Conservation (phyloP, 1,140 invertebrate genomes). For the Drosophila busckii region DNA sequence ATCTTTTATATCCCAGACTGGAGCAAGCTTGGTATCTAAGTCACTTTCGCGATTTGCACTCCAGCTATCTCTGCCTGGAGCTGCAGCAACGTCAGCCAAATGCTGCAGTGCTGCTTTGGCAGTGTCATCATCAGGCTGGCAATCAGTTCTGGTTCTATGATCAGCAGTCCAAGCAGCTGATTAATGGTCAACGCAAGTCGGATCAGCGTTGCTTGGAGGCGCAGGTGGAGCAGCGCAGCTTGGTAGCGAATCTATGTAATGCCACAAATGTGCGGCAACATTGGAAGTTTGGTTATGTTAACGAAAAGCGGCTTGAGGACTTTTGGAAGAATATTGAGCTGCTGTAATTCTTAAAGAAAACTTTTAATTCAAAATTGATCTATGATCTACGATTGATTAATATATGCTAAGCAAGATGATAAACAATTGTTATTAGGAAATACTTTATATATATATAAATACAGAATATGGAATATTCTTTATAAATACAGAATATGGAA, state of each 20-base stretch:
- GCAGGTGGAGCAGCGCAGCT: background rate
- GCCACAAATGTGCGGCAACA: conserved; percentile 29
- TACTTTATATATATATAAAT: too few relatives aligned
- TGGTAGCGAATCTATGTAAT: conserved; percentile 40
- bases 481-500: too few relatives aligned
- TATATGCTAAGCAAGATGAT: too few relatives aligned
- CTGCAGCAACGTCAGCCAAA: conserved; percentile 85
- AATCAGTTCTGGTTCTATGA: conserved; percentile 96
- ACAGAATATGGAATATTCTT: too few relatives aligned
- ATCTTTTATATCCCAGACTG: conserved; percentile 79
- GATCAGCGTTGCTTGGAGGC: conserved; percentile 46
- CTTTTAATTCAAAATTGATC: background rate
- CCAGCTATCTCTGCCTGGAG: conserved; percentile 91
- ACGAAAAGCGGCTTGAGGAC: conserved; percentile 31
- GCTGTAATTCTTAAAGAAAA: background rate
- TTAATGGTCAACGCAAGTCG: conserved; percentile 23
- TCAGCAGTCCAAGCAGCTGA: conserved; percentile 77
- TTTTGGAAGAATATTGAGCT: conserved; percentile 44
- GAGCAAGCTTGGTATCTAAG: conserved; percentile 86
- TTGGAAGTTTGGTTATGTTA: conserved; percentile 65
- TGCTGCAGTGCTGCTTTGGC: conserved; percentile 87
- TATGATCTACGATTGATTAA: too few relatives aligned
- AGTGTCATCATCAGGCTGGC: conserved; percentile 90
- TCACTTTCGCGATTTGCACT: conserved; percentile 93
- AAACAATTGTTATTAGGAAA: too few relatives aligned